Evolutionary conservation across 1,140 invertebrate species (phyloP).

Genomic region (Oedothorax gibbosus): DNA sequence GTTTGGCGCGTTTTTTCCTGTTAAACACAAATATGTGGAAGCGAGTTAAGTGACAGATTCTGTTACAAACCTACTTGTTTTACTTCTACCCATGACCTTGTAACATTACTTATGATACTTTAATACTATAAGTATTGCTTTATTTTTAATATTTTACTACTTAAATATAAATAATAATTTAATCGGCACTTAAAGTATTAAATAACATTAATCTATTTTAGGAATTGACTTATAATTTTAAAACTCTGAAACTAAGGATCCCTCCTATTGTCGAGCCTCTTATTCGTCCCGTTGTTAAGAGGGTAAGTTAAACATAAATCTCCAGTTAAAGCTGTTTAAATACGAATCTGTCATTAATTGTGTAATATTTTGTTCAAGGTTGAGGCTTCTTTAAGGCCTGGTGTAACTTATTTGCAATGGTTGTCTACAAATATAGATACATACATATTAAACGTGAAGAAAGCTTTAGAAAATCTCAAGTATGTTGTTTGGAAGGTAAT

Average conservation of each 20-base stretch:
- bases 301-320: background rate
- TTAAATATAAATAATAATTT: too few relatives aligned
- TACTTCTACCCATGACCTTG: too few relatives aligned
- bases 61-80: too few relatives aligned
- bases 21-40: too few relatives aligned
- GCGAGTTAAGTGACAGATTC: too few relatives aligned
- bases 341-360: constrained; percentile 2
- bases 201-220: constrained; percentile 7
- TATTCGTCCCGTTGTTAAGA: constrained; percentile 34
- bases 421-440: constrained; percentile 17
- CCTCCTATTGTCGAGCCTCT: constrained; percentile 34
- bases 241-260: background rate
- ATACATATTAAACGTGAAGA: constrained; percentile 33
- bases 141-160: too few relatives aligned
- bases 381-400: constrained; percentile 36
- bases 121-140: too few relatives aligned
- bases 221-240: constrained; percentile 37
- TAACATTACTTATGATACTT: too few relatives aligned
- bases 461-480: constrained; percentile 36
- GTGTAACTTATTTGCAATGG: constrained; percentile 47
- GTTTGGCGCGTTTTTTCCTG: too few relatives aligned
- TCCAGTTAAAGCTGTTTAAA: background rate
- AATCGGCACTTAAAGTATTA: too few relatives aligned
- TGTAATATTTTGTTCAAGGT: constrained; percentile 22
- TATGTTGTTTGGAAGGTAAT: constrained; percentile 34